Evolutionary conservation across 2,888 invertebrate genomes (phyloP), one percentile per base, ranked within the genome.

Genomic region (Sesia bembeciformis): DNA sequence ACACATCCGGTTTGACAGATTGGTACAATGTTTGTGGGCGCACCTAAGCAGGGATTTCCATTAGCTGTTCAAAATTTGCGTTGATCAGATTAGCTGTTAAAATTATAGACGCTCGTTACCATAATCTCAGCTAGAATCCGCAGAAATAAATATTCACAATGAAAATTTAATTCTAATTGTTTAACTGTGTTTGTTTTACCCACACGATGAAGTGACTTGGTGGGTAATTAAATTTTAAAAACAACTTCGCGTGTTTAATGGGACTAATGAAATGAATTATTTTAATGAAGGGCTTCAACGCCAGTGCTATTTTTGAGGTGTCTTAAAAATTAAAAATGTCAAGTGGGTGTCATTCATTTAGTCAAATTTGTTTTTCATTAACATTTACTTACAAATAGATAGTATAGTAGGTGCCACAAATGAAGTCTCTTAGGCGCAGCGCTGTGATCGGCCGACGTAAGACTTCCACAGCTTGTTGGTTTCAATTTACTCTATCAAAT

Each of bases 231-330:
- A 76, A 78, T 78, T 80, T 78, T 72, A 61, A 74, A 78, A 81
- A 76, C 76, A 72, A 66, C 73, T 71, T 77, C 66, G 76, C 81
- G 80, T 82, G 84, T 78, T 72, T 69, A 70, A 70, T 66, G 62
- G 67, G 71, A 67, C 70, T 81, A 81, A 83, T 81, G 74, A 78
- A 83, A 81, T 82, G 73, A 80, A 82, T 83, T 81, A 81, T 83
- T 82, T 75, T 82, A 82, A 81, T 81, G 77, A 80, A 76, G 69
- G 73, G 73, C 66, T 68, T 64, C 67, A n/a, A 46, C 46, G 46
- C 46, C 46, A 23, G 8, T 8, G 46, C 23, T 46, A 46, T 46
- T 46, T 43, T 46, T 23, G 46, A n/a, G 8, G 23, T n/a, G n/a
- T n/a, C n/a, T n/a, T n/a, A n/a, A 23, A 46, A 46, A 7, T 46